Base-by-base conservation (phyloP, 2,888 invertebrate species). In the Yponomeuta malinellus region DNA sequence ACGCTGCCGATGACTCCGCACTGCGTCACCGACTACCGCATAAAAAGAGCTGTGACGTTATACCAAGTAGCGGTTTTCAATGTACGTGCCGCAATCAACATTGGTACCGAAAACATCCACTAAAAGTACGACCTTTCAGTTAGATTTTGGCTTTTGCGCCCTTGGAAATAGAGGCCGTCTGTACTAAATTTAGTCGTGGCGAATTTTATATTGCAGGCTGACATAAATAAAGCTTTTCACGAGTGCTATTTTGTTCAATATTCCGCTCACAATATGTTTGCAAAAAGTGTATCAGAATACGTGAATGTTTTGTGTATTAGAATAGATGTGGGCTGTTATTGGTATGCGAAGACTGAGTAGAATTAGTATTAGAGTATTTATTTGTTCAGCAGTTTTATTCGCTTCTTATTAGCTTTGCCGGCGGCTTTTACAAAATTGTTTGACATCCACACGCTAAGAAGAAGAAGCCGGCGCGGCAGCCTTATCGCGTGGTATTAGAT, bases 1-100 rank as follows among this genome's bases (percentile, higher is more conserved):
- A 59, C 15, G 52, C 5, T 15, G 52, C 12, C 52, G 52, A 59
- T 59, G 52, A 59, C 52, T 59, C 52, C 52, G 52, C 52, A 59
- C 52, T 59, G 52, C 52, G 52, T 59, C 52, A 59, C 52, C 52
- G 5, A 59, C 52, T 59, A 59, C 52, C 52, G 15, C 15, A 59
- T 59, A 59, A 59, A 59, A 59, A 59, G 15, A 59, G 52, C 15
- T 59, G 52, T 59, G 52, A 59, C 52, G 52, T 59, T 8, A 59
- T 15, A 59, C 3, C 52, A 12, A 59, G 52, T 15, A 59, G 15
- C 52, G 15, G 6, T 59, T 59, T 59, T 59, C 52, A 59, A 59
- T 59, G 52, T 59, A 59, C 52, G 52, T 52, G 52, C 52, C 52
- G 52, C 52, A 52, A 52, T 52, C 52, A 52, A 52, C 52, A 52